Evolutionary conservation across 1,140 invertebrate species (phyloP).

Genomic region (Euglossa dilemma): DNA sequence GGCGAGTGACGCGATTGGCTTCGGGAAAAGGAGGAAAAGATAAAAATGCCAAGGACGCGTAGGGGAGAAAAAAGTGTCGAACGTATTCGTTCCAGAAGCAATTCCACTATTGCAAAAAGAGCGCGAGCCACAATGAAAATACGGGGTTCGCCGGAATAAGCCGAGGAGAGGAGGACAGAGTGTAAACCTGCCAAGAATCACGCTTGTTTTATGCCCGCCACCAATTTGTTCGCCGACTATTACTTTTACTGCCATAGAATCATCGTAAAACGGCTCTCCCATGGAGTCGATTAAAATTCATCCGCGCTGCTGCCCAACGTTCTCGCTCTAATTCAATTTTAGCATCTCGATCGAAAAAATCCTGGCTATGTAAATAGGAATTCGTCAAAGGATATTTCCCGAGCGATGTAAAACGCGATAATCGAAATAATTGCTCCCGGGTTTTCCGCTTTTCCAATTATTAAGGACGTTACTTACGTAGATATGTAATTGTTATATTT

Average conservation of each 20-base stretch:
- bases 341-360: neutral
- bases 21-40: neutral
- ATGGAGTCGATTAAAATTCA: slow-evolving; percentile 26
- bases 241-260: slow-evolving; percentile 12
- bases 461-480: too few relatives aligned
- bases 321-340: too few relatives aligned
- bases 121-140: neutral
- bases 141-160: neutral
- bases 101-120: neutral
- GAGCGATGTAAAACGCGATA: too few relatives aligned
- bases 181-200: neutral
- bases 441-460: too few relatives aligned
- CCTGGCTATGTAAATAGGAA: too few relatives aligned
- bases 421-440: too few relatives aligned
- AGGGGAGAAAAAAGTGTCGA: neutral
- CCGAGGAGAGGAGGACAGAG: neutral
- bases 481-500: too few relatives aligned
- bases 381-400: too few relatives aligned
- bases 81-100: neutral
- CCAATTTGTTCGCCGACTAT: slow-evolving; percentile 18
- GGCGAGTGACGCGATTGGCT: neutral
- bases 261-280: slow-evolving; percentile 1
- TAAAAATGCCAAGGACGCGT: neutral
- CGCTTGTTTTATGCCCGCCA: neutral
- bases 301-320: neutral